Evolutionary conservation across 1,140 invertebrate genomes (phyloP), one percentile per base, ranked within the genome.

Genomic region (Nomia melanderi): DNA sequence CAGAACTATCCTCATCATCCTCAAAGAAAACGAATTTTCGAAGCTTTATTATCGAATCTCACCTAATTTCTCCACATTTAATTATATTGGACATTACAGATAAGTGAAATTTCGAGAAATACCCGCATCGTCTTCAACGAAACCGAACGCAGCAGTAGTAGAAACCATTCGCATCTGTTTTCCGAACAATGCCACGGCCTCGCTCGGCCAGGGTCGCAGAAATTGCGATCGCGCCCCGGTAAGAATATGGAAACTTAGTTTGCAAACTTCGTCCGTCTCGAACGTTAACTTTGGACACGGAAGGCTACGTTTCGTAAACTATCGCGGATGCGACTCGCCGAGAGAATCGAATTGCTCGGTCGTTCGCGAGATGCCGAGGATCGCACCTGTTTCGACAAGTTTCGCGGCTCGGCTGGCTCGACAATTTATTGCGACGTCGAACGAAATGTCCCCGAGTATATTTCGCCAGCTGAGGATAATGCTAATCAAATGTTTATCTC

Each of bases 241-340:
- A 54, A 64, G 36, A 23, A 62, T 77, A 77, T 33, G 75, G 69
- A 56, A 72, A 73, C 69, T 31, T 44, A 77, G 59, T 77, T 77
- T 63, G 47, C 76, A 8, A 77, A 77, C 76, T 77, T 50, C 33
- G 50, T 57, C 69, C 54, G 17, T n/a, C 47, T 50, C 8, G 33
- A 14, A 23, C 36, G 47, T 77, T 77, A 72, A 73, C 69, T 73
- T 73, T 29, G 69, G 27, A 39, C 74, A 50, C 27, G 27, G 54
- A 17, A 31, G 33, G 53, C 14, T 6, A 12, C 50, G 36, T 44
- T 56, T 44, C 59, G 36, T 47, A 44, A 77, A 64, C 69, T 57
- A 14, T 12, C 12, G 47, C 20, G 7, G n/a, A 50, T n/a, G 47
- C 20, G 47, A n/a, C 17, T 17, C 20, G 47, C 20, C 17, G 47